Conservation (phyloP, 2,888 invertebrate genomes). For the Lepidochrysops patricia region DNA sequence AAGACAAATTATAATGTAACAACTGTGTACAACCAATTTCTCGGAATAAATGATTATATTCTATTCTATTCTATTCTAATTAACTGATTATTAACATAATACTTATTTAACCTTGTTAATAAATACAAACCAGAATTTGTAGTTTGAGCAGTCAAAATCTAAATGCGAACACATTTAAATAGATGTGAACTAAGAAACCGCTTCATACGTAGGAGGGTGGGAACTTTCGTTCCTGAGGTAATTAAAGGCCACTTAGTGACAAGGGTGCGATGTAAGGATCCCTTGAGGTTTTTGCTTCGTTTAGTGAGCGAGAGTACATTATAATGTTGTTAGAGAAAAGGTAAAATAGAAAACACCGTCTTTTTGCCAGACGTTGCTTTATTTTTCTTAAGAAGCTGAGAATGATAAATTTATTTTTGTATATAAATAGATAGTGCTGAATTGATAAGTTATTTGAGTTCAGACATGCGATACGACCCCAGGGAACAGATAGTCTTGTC, state of each 20-base stretch:
- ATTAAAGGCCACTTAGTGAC: constrained; percentile 18
- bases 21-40: too few relatives aligned
- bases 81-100: too few relatives aligned
- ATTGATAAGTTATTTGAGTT: not conserved
- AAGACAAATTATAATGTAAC: too few relatives aligned
- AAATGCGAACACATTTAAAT: not conserved
- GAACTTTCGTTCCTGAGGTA: constrained; percentile 11
- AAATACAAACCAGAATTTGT: not conserved
- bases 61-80: too few relatives aligned
- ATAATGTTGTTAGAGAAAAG: constrained; percentile 10
- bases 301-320: constrained; percentile 7
- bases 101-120: not conserved
- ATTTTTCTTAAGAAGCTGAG: not conserved
- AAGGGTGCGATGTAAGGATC: constrained; percentile 14
- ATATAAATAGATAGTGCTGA: too few relatives aligned
- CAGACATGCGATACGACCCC: not conserved
- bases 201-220: not conserved
- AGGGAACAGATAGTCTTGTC: not conserved
- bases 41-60: too few relatives aligned
- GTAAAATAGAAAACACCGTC: not conserved
- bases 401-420: not conserved
- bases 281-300: constrained; percentile 14
- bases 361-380: not conserved
- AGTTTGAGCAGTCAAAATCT: not conserved
- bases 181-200: constrained; percentile 4